Evolutionary conservation across 2,113 vertebrate genomes (phyloP), one percentile per base, ranked within the genome.

Genomic region (Opisthocomus hoazin): DNA sequence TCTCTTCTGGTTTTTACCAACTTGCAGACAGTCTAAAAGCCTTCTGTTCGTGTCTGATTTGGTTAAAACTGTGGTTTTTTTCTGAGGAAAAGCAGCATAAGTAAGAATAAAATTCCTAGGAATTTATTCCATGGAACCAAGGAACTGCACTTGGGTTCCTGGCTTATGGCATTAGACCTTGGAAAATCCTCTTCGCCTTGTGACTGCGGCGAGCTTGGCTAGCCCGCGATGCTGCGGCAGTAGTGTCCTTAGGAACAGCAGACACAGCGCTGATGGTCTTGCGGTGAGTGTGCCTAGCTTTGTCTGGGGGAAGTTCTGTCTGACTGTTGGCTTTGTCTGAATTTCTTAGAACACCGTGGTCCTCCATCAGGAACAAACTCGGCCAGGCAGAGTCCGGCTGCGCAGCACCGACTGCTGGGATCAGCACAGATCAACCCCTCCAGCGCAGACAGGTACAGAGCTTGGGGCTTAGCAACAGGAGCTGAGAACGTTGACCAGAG

Each of bases 321-420:
- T 93, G 73, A 93, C 76, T 36, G 10, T 53, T 3, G 8, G 5
- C 65, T 70, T 27, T 88, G 39, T 95, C 89, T 96, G 89, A 68
- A 41, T 96, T 68, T 96, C 69, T 77, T 86, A 98, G 99, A 99
- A 78, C 99, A 99, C 86, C 99, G 97, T 11, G 98, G 99, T 53
- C 99, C 99, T 82, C 98, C 99, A 0, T 99, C 99, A 12, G 99
- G 98, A 96, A 98, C 98, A 37, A 99, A 99, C 95, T 99, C 99
- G 0, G 99, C 99, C 94, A 98, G 98, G 96, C 99, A 99, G 93
- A 99, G 99, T 84, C 99, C 99, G 2, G 99, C 98, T 9, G 96
- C 98, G 5, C 99, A 99, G 87, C 99, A 99, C 97, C 98, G 98
- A 96, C 97, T 98, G 0, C 54, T 98, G 97, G 99, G 98, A 71